Conservation (phyloP, 2,888 invertebrate genomes). For the Nomada hirtipes region DNA sequence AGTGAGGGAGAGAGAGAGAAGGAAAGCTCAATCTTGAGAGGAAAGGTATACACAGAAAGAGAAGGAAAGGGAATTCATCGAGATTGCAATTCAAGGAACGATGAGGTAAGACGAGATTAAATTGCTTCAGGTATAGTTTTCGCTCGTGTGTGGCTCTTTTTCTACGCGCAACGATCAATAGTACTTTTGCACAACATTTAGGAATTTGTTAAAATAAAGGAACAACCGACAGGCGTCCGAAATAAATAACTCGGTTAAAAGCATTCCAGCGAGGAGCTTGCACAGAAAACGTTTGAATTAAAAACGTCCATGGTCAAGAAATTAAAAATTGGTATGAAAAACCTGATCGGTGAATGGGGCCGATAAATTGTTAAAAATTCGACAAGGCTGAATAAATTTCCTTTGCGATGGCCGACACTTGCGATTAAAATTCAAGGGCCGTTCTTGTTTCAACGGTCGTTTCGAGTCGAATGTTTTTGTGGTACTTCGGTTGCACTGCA, state of each 20-base stretch:
- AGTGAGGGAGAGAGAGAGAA: conserved; percentile 9
- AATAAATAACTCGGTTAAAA: neutral
- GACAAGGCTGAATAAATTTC: too few species aligned
- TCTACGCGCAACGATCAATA: neutral
- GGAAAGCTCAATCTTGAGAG: neutral
- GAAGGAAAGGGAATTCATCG: neutral
- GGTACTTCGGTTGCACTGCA: neutral
- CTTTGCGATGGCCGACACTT: neutral
- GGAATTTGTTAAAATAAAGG: too few species aligned
- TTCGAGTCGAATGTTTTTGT: neutral
- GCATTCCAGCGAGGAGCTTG: neutral
- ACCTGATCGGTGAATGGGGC: too few species aligned
- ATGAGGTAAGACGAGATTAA: conserved; percentile 13
- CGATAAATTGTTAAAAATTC: neutral
- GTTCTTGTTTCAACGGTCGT: neutral
- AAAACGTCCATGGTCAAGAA: neutral
- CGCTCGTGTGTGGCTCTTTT: neutral
- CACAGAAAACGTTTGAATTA: neutral
- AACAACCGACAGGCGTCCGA: too few species aligned
- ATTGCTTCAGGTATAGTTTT: neutral
- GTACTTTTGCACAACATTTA: neutral
- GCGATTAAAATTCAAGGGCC: neutral
- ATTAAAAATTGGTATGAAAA: conserved; percentile 10
- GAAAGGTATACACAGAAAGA: neutral
- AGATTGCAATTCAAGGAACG: conserved; percentile 17